A percentile compares a stretch with the other conserved stretches of the same genome.
phyloP scores from a whole-genome alignment of 2,888 invertebrate genomes.

The Seira sanloemensis region DNA sequence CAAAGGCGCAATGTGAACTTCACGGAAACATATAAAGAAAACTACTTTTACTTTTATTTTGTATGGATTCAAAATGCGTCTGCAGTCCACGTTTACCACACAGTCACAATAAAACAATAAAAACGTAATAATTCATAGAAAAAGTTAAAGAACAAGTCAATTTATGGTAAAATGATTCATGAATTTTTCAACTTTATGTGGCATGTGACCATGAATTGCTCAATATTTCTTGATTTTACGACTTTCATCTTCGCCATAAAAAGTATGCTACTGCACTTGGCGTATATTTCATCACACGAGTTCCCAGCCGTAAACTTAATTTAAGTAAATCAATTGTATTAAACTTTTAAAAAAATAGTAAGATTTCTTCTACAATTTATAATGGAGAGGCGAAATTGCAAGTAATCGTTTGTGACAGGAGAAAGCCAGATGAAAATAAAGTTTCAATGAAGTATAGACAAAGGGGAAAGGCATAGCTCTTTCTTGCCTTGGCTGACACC shows the following conservation, averaged over 20 bases:
- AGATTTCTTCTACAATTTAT: neutral
- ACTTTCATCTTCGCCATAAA: no score
- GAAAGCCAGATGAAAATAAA: neutral
- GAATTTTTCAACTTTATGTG: neutral
- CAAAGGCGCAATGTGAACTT: no score
- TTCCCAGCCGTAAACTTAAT: conserved; percentile 4
- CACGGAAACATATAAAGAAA: no score
- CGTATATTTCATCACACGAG: no score
- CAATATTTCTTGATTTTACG: conserved; percentile 1
- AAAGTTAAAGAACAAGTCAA: neutral
- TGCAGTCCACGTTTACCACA: neutral
- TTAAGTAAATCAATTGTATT: neutral
- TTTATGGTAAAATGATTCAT: neutral
- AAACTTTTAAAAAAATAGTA: neutral
- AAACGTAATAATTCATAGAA: neutral
- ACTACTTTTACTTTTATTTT: no score
- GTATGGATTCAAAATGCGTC: no score
- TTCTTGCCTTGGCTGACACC: neutral
- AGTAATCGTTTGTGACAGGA: neutral
- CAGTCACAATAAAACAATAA: neutral
- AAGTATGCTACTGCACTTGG: no score
- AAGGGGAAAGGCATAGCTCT: neutral
- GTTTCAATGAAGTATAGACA: neutral
- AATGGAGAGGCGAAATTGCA: neutral
- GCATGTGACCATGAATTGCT: neutral